Evolutionary conservation across 2,797 vertebrate species (phyloP).

Genomic region (Trichosurus vulpecula): DNA sequence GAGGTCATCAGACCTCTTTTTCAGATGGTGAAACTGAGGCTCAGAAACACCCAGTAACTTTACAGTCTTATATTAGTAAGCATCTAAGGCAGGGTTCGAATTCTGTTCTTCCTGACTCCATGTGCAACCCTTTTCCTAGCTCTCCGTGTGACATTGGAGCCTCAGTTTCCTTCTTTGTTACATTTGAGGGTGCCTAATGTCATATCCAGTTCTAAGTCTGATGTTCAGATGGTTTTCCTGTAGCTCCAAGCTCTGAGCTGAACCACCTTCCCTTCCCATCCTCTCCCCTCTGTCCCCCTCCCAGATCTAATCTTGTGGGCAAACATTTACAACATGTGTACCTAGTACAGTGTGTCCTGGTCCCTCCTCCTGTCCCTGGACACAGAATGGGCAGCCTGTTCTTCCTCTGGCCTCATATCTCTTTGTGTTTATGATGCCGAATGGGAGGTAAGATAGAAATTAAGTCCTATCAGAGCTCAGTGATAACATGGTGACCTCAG

Average conservation of each 20-base stretch:
- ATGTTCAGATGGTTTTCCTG: background rate
- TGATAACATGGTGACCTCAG: background rate
- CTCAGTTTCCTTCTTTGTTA: background rate
- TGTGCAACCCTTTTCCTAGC: background rate
- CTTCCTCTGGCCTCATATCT: background rate
- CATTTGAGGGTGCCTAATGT: background rate
- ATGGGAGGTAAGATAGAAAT: background rate
- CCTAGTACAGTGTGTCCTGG: background rate
- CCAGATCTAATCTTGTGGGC: background rate
- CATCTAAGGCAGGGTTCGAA: background rate
- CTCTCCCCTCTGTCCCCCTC: background rate
- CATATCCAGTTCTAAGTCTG: background rate
- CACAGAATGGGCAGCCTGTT: background rate
- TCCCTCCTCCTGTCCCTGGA: background rate
- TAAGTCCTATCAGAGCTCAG: background rate
- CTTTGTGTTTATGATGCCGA: background rate
- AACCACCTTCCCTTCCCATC: background rate
- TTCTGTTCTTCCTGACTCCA: background rate
- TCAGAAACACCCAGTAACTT: background rate
- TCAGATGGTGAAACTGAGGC: background rate
- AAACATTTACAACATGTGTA: background rate
- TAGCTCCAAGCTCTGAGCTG: background rate
- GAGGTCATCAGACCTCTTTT: background rate
- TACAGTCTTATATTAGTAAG: background rate
- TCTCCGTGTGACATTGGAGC: background rate